phyloP scores from a whole-genome alignment of 2,888 invertebrate genomes.

The Tenthredo livida region DNA sequence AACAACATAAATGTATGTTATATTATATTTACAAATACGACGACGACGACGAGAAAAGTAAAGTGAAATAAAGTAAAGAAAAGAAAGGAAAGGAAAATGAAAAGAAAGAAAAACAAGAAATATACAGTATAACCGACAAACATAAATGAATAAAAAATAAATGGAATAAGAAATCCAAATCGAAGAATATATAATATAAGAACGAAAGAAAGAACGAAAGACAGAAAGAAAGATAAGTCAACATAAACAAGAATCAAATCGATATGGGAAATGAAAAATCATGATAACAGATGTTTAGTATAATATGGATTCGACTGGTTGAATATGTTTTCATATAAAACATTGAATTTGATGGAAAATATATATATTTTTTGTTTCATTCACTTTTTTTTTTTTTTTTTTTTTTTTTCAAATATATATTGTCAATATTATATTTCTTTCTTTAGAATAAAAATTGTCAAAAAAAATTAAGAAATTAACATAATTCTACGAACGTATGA shows the following conservation, averaged over 20 bases:
- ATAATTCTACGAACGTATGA: background rate
- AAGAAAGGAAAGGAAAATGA: background rate
- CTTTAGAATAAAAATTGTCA: background rate
- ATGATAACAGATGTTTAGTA: background rate
- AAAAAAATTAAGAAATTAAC: background rate
- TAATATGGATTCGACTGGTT: background rate
- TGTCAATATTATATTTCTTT: background rate
- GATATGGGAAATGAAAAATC: background rate
- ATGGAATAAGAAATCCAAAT: background rate
- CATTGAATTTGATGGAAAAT: background rate
- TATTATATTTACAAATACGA: background rate
- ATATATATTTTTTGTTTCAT: background rate
- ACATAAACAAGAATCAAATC: background rate
- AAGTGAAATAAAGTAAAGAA: background rate
- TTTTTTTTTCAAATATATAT: background rate
- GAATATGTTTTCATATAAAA: background rate
- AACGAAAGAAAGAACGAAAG: background rate
- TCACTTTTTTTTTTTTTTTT: background rate
- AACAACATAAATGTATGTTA: background rate
- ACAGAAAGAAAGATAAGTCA: background rate
- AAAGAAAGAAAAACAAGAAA: background rate
- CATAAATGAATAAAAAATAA: background rate
- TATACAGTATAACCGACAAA: background rate
- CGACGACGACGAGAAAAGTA: background rate
- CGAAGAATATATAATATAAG: background rate